Percentiles rank a stretch among this genome's conserved stretches.
Evolutionary conservation across 1,140 invertebrate species (phyloP).

Genomic region (Episyrphus balteatus): DNA sequence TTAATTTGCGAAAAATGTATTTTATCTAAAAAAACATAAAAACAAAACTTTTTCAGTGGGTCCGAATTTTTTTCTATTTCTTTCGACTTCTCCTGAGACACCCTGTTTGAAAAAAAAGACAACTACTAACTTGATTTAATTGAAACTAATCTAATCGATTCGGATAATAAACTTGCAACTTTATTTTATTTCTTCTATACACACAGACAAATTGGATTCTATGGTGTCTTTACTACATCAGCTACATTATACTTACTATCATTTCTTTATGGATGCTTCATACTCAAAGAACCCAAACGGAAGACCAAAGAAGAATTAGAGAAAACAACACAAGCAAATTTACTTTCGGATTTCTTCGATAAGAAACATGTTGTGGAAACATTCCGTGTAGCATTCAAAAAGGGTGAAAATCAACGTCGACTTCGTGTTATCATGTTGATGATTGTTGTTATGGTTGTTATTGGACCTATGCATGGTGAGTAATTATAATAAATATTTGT

Average conservation of each 20-base stretch:
- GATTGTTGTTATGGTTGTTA: conserved; percentile 69
- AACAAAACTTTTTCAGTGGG: too few species aligned
- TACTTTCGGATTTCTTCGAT: conserved; percentile 57
- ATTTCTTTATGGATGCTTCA: conserved; percentile 52
- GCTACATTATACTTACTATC: conserved; percentile 60
- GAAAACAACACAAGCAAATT: conserved; percentile 21
- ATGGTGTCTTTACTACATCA: conserved; percentile 65
- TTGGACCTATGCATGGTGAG: conserved; percentile 69
- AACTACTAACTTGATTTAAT: too few species aligned
- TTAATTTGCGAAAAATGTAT: too few species aligned
- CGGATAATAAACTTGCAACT: too few species aligned
- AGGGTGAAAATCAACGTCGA: conserved; percentile 56
- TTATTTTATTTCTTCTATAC: too few species aligned
- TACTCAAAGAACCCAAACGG: conserved; percentile 21
- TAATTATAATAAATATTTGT: conserved; percentile 2
- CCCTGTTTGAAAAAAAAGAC: too few species aligned
- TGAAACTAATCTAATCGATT: too few species aligned
- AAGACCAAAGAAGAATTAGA: conserved; percentile 17
- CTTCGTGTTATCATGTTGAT: conserved; percentile 62
- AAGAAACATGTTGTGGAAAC: conserved; percentile 60
- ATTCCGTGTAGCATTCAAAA: conserved; percentile 62
- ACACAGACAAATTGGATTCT: conserved; percentile 64
- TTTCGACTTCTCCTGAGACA: too few species aligned
- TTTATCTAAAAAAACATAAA: too few species aligned
- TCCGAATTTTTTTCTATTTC: too few species aligned